Conservation (phyloP, 2,888 invertebrate species). For the Apodemia mormo region DNA sequence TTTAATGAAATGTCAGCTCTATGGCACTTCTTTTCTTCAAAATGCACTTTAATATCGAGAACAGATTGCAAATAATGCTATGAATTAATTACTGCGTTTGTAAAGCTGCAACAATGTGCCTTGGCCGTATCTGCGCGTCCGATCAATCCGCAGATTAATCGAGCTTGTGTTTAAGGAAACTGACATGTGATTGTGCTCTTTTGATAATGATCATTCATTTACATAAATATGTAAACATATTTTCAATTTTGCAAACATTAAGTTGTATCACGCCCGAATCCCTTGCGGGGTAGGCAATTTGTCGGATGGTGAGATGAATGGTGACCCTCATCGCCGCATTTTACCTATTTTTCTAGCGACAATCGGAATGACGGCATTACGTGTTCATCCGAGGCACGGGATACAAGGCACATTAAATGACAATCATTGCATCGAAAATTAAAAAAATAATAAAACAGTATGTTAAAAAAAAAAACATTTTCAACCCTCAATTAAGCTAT, state of each 20-base stretch:
- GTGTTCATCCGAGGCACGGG: too few relatives aligned
- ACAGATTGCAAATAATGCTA: conserved; percentile 63
- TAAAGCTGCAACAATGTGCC: conserved; percentile 56
- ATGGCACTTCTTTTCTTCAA: conserved; percentile 38
- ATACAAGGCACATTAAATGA: too few relatives aligned
- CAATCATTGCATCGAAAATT: too few relatives aligned
- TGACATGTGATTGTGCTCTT: conserved; percentile 2
- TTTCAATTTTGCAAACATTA: neutral
- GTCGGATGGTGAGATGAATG: too few relatives aligned
- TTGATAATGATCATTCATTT: neutral
- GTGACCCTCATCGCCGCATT: too few relatives aligned
- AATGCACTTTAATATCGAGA: conserved; percentile 64
- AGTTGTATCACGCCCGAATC: too few relatives aligned
- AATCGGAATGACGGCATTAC: too few relatives aligned
- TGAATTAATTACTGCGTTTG: conserved; percentile 65
- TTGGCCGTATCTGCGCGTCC: conserved; percentile 42
- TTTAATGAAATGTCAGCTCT: conserved; percentile 37
- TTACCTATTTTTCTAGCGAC: too few relatives aligned
- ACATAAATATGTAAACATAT: neutral
- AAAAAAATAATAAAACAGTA: too few relatives aligned
- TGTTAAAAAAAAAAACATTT: too few relatives aligned
- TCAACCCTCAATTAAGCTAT: too few relatives aligned
- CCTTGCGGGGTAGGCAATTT: too few relatives aligned
- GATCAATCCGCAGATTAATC: conserved; percentile 45
- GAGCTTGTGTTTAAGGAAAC: conserved; percentile 26